Evolutionary conservation across 2,888 invertebrate genomes (phyloP), one percentile per base, ranked within the genome.

Genomic region (Apotomis betuletana): DNA sequence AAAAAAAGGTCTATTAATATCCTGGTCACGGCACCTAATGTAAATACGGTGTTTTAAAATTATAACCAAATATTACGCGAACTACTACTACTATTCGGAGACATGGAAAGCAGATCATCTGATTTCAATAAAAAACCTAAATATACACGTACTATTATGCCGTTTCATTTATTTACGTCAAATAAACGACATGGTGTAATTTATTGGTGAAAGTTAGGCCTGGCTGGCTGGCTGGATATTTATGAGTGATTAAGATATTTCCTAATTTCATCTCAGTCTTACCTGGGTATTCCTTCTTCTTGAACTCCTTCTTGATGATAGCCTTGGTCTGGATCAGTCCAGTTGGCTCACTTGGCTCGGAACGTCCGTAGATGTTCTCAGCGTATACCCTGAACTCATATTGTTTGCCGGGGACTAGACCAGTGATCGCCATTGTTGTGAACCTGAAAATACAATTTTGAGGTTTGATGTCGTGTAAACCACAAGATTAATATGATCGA

Each of bases 321-420:
- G 96, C 96, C 91, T 97, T 97, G 74, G 97, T 98, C 75, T 96
- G 96, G 6, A 98, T 95, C 57, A 98, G 90, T 4, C 96, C 95
- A 67, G 98, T 98, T 0, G 97, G 95, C 73, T 98, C 98, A 79
- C 99, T 99, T 0, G 99, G 96, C 81, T 99, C 98, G 15, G 99
- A 99, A 61, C 98, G 94, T 4, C 99, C 99, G 89, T 99, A 99
- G 76, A 99, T 97, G 89, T 99, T 99, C 92, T 99, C 99, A 0
- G 99, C 99, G 86, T 97, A 97, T 6, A 99, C 96, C 75, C 99
- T 94, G 95, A 99, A 99, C 88, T 99, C 98, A 90, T 99, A 99
- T 87, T 98, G 97, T 80, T 98, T 98, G 79, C 97, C 98, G 0
- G 98, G 96, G 62, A 97, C 96, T 46, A 99, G 90, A n/a, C 96